Conservation (phyloP, 2,113 vertebrate genomes). For the Myotis yumanensis region DNA sequence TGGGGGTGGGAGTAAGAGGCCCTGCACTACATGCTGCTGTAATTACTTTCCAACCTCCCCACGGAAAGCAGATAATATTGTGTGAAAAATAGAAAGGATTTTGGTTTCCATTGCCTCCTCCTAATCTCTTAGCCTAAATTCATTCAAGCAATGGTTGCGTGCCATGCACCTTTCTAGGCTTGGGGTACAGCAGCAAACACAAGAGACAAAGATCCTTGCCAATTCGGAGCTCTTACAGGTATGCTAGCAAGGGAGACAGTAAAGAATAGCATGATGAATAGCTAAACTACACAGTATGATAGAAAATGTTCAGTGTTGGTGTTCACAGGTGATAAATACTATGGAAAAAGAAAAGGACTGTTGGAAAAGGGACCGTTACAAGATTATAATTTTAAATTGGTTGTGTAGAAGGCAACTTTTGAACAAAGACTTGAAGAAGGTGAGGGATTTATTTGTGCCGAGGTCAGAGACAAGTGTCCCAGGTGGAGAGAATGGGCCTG, state of each 20-base stretch:
- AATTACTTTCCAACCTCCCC: background rate
- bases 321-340: background rate
- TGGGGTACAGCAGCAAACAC: background rate
- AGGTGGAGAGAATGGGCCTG: background rate
- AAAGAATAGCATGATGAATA: background rate
- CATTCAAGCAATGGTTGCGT: background rate
- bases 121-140: background rate
- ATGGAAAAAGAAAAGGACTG: background rate
- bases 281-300: background rate
- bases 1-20: background rate
- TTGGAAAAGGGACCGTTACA: background rate
- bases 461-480: background rate
- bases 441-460: background rate
- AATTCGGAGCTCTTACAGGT: background rate
- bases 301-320: background rate
- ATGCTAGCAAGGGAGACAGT: background rate
- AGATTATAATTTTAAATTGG: background rate
- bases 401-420: background rate
- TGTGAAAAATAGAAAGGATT: background rate
- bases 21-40: background rate
- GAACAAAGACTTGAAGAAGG: background rate
- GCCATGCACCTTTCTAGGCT: background rate
- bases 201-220: background rate
- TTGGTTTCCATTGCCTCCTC: conserved; percentile 4
- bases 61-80: background rate